Conservation (phyloP, 1,140 invertebrate species). For the Prorops nasuta region DNA sequence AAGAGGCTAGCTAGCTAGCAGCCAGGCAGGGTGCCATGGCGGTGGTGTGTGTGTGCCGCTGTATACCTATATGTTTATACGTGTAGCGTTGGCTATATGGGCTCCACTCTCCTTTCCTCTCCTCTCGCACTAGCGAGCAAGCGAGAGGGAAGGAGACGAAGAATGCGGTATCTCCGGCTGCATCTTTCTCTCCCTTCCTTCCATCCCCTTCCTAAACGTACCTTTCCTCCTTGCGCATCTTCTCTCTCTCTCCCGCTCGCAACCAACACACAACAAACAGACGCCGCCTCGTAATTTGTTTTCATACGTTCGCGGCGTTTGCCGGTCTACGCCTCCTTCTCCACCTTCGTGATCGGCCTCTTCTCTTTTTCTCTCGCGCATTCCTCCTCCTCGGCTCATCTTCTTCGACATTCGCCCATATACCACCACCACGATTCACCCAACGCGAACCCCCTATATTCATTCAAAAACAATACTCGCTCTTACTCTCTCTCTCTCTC, state of each 20-base stretch:
- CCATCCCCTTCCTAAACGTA: not conserved
- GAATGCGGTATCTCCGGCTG: not conserved
- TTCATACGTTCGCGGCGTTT: constrained; percentile 50
- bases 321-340: constrained; percentile 43
- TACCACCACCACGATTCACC: too few relatives aligned
- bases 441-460: too few relatives aligned
- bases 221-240: not conserved
- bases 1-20: not conserved
- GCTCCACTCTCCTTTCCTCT: not conserved
- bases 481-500: constrained; percentile 9
- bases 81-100: not conserved
- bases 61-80: too few relatives aligned
- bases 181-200: not conserved
- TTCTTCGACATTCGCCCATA: too few relatives aligned
- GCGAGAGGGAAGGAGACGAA: not conserved
- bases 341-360: constrained; percentile 15
- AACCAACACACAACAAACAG: constrained; percentile 44
- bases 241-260: constrained; percentile 14
- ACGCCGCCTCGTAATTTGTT: constrained; percentile 55
- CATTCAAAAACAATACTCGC: too few relatives aligned
- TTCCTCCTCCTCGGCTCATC: constrained; percentile 10
- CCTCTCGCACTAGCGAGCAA: not conserved
- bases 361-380: constrained; percentile 13
- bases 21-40: too few relatives aligned
- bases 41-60: too few relatives aligned